phyloP scores from a whole-genome alignment of 1,140 invertebrate species.

The Trinorchestia longiramus region DNA sequence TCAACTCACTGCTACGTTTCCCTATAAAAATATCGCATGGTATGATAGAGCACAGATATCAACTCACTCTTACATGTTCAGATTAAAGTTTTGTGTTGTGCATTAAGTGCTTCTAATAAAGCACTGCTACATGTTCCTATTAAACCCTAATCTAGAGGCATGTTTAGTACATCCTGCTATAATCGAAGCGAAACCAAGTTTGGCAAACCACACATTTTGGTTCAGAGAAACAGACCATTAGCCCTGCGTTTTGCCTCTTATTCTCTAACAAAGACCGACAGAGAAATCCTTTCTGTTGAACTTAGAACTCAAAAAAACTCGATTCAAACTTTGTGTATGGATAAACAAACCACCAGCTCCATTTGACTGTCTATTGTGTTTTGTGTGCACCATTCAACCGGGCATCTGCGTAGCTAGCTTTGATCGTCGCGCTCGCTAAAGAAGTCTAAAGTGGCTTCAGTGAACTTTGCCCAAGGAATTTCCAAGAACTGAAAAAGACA shows the following conservation, averaged over 20 bases:
- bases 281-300: constrained; percentile 46
- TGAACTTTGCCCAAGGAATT: neutral
- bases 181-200: neutral
- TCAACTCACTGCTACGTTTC: too few relatives aligned
- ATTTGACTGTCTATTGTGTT: constrained; percentile 19
- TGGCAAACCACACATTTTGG: neutral
- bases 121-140: neutral
- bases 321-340: constrained; percentile 18
- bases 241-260: constrained; percentile 8
- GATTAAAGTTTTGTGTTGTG: too few relatives aligned
- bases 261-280: constrained; percentile 33
- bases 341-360: constrained; percentile 24
- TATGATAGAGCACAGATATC: too few relatives aligned
- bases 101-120: neutral
- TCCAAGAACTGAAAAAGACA: neutral
- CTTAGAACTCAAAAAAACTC: constrained; percentile 33
- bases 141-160: neutral
- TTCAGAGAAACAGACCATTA: neutral
- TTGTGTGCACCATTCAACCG: constrained; percentile 17
- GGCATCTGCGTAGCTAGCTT: neutral
- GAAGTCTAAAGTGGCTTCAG: constrained; percentile 6
- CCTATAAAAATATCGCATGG: too few relatives aligned
- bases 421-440: neutral
- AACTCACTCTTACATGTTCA: too few relatives aligned
- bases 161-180: neutral